Evolutionary conservation across 1,140 invertebrate genomes (phyloP).

Genomic region (Drosophila ananassae): DNA sequence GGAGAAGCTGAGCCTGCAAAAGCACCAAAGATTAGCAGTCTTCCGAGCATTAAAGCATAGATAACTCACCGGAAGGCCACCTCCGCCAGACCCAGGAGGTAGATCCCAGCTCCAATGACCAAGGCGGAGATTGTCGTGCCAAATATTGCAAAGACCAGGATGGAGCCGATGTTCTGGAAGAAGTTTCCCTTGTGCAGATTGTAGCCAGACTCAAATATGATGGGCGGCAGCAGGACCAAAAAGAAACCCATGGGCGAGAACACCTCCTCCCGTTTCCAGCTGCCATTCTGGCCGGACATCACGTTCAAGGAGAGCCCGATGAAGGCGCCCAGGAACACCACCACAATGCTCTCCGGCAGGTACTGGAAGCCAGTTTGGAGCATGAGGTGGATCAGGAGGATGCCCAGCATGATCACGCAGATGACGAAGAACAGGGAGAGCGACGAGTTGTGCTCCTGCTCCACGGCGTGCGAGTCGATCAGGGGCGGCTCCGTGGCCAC

Average conservation of each 20-base stretch:
- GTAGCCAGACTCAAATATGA: constrained; percentile 99
- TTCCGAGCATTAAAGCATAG: not conserved
- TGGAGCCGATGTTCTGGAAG: constrained; percentile 98
- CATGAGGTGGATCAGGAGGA: constrained; percentile 97
- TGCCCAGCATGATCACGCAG: constrained; percentile 95
- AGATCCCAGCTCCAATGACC: constrained; percentile 95
- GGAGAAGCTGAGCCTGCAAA: constrained; percentile 87
- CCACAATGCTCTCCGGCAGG: constrained; percentile 98
- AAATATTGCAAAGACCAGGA: constrained; percentile 97
- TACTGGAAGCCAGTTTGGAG: constrained; percentile 98
- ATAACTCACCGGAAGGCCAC: constrained; percentile 90
- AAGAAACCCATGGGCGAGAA: constrained; percentile 99
- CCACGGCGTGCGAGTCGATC: constrained; percentile 92
- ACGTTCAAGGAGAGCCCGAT: constrained; percentile 96
- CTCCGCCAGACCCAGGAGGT: constrained; percentile 94
- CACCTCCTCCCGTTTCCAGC: constrained; percentile 98
- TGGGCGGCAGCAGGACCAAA: constrained; percentile 97
- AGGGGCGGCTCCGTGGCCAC: constrained; percentile 71
- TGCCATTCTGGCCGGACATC: constrained; percentile 94
- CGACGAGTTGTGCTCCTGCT: constrained; percentile 97
- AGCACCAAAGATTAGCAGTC: not conserved
- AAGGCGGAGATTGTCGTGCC: constrained; percentile 98
- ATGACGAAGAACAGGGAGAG: constrained; percentile 98
- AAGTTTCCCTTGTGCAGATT: constrained; percentile 99
- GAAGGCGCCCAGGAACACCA: constrained; percentile 96